Base-by-base conservation (phyloP, 2,113 vertebrate species). In the Leptodactylus fuscus region DNA sequence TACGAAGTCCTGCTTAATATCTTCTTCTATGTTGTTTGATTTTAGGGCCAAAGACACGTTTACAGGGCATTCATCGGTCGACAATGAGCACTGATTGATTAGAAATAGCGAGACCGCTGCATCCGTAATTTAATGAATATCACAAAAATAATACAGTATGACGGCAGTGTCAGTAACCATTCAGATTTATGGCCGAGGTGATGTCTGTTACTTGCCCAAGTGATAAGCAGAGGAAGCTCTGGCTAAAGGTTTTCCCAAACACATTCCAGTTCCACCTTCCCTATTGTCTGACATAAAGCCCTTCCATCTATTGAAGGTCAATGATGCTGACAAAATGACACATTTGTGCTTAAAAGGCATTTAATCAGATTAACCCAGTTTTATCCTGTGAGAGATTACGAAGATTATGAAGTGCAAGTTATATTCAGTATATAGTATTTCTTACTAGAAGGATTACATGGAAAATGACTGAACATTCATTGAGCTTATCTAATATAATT, bases 241-340 rank as follows among this genome's bases (percentile, higher is more conserved):
- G 76, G 76, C 24, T 16, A 58, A 78, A 55, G 76, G 76, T 3
- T 58, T n/a, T 60, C 44, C 53, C 77, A 55, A 24, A 60, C 32
- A 79, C 53, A 80, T 80, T 80, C 55, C 77, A 60, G 53, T 62
- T 80, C 53, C 77, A 27, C 77, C 53, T 58, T 62, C 53, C 13
- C 53, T 60, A 80, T 60, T 80, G 49, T 80, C n/a, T 62, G 36
- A 44, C 55, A 41, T 36, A 55, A 79, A 79, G 53, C 36, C 32
- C 60, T 55, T 79, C 76, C 49, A 36, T 16, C 77, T 80, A 60
- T 58, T 79, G 34, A 80, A 80, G 77, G 53, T 80, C 77, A 62
- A 38, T 44, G 36, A 41, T 62, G 53, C 77, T 80, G 38, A 60
- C 76, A 80, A 27, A 76, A 41, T 44, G 55, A 58, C 22, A 80